Evolutionary conservation across 2,113 vertebrate species (phyloP), one percentile per base, ranked within the genome.

Genomic region (Sinocyclocheilus anophthalmus): DNA sequence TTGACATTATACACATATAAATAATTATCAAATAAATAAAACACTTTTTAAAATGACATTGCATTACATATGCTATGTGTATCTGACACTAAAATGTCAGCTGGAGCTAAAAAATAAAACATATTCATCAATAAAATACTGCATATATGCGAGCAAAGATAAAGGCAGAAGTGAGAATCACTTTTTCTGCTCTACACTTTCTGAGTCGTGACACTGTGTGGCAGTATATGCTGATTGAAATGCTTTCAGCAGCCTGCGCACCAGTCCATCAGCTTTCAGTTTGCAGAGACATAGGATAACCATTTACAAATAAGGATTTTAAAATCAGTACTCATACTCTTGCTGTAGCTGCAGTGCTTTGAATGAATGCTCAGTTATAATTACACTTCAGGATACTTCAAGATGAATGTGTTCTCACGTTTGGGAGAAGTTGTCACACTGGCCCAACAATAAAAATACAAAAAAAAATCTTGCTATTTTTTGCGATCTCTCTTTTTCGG

Each of bases 181-280:
- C 7, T 42, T 42, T 9, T 8, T 33, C 30, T 33, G 30, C 30
- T 20, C 14, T 20, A 14, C 8, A 9, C 3, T 4, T 65, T 92
- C 92, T 86, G 85, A 63, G 87, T 91, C 88, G 90, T 82, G 90
- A 93, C 94, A 93, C 94, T 92, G 85, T 92, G 94, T 93, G 94
- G 93, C 94, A 94, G 93, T 94, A 91, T 94, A 94, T 91, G 88
- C 94, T 94, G 78, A 42, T 5, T 45, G 5, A 63, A 24, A 45
- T 8, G 33, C 14, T 6, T 59, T 59, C 50, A 77, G 48, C 75
- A 1, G n/a, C 2, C n/a, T 7, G 3, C 13, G 42, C 73, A 18
- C 13, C 45, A 5, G 18, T 79, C 18, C 53, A 59, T 7, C 76
- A 79, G 33, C 39, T 33, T 33, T 42, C 33, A 72, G 33, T 22